Evolutionary conservation across 1,140 invertebrate genomes (phyloP).

Genomic region (Drosophila grimshawi): DNA sequence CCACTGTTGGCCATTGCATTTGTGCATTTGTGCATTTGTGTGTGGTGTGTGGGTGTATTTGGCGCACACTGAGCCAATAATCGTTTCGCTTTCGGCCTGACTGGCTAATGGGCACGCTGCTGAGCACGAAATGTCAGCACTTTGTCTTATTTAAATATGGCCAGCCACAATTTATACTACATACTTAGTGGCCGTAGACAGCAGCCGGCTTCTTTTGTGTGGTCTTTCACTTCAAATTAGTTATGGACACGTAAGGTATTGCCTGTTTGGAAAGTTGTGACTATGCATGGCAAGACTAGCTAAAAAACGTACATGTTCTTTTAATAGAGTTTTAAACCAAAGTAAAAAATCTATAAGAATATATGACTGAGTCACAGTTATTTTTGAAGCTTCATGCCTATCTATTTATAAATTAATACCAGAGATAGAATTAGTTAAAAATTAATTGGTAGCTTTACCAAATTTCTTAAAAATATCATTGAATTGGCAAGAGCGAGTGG

Average conservation of each 20-base stretch:
- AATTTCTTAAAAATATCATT: too few species aligned
- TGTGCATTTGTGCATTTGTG: constrained; percentile 7
- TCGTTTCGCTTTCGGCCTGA: constrained; percentile 66
- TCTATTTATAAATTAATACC: too few species aligned
- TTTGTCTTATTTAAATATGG: constrained; percentile 51
- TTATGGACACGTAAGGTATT: constrained; percentile 23
- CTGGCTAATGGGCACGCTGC: constrained; percentile 67
- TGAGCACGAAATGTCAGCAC: constrained; percentile 69
- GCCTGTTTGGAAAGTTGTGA: constrained; percentile 14
- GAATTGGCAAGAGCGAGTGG: too few species aligned
- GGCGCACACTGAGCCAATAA: constrained; percentile 37
- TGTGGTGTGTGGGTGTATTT: constrained; percentile 48
- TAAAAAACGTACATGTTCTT: too few species aligned
- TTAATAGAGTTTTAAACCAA: too few species aligned
- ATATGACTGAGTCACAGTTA: too few species aligned
- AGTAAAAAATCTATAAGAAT: too few species aligned
- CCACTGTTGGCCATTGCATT: constrained; percentile 16
- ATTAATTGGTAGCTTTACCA: too few species aligned
- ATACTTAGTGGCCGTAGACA: constrained; percentile 3
- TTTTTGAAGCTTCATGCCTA: too few species aligned
- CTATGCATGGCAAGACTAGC: not conserved
- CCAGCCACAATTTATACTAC: constrained; percentile 44
- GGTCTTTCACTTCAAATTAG: constrained; percentile 43
- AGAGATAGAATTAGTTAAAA: too few species aligned
- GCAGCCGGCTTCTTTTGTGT: constrained; percentile 34